Evolutionary conservation across 2,888 invertebrate species (phyloP), one percentile per base, ranked within the genome.

Genomic region (Noctua janthe): DNA sequence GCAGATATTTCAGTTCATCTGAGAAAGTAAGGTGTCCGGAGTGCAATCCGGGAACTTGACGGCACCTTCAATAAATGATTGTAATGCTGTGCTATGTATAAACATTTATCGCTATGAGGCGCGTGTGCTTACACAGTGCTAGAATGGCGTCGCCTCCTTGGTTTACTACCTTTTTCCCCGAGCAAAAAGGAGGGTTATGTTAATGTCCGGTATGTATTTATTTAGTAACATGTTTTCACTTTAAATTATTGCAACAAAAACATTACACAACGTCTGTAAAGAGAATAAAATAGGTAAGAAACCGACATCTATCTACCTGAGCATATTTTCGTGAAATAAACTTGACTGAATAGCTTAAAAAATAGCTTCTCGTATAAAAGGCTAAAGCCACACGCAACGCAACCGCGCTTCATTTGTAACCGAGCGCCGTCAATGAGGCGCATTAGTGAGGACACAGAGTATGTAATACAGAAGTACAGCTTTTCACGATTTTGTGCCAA

Each of bases 401-500:
- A 47, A 39, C 51, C 74, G 74, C 71, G 83, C 29, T 82, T 82
- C 84, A 84, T 86, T 84, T 83, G 83, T 84, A 78, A 78, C 72
- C 66, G 64, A 82, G 74, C 80, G 47, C 74, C 71, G 20, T 66
- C 78, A 77, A 56, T 78, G 84, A 83, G 67, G 29, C 49, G 67
- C 84, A 66, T 72, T 82, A 81, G 82, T 72, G 75, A 0, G 6
- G 1, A 10, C 73, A 64, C 39, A 54, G 35, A 1, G 0, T 29
- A n/a, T 0, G 4, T 0, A 0, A 7, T 8, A n/a, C 67, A 86
- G 67, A 49, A 74, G 54, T 3, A 0, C 66, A 47, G 59, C 43
- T 66, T 0, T 20, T 39, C 20, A 35, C 23, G 11, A 0, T 47
- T n/a, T 69, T 10, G 15, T 47, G 43, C 7, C 43, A 66, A 35